Base-by-base conservation (phyloP, 2,113 vertebrate genomes). In the Eurystomus gularis region DNA sequence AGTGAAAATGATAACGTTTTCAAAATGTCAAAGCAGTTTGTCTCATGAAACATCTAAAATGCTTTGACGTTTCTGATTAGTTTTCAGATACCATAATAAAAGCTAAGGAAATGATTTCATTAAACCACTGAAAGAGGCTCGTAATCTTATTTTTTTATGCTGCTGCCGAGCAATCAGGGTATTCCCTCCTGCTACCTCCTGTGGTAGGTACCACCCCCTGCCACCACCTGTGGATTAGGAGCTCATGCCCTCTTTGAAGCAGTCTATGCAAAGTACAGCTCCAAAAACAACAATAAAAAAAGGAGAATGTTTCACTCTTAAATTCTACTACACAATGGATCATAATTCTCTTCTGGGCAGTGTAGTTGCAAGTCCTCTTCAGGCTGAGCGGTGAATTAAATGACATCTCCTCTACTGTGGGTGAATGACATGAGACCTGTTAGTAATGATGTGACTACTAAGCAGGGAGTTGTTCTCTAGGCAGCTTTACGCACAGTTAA, bases 91-190 rank as follows among this genome's bases (percentile, higher is more conserved):
- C 19, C 42, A 5, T 49, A 75, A 77, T 52, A 73, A 75, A 54
- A 78, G 6, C 31, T 9, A 84, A 82, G 81, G 90, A 94, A 96
- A 86, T 91, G 5, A 95, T 71, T 94, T 93, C 65, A 75, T 42
- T 78, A 95, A 96, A 83, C 86, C 87, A 62, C 90, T 42, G 77
- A 75, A 49, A 81, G 64, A 54, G 11, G 33, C 42, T 86, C 28
- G 55, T 62, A 81, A 91, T 51, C 46, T 73, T 13, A 21, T 24
- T 62, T 73, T 71, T 66, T 73, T 23, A 62, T 31, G 33, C 16
- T 82, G 35, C 44, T 93, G 49, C 24, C 3, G 6, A 86, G 44
- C 37, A 78, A n/a, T 49, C 25, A 83, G 35, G n/a, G 15, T 84
- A 89, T 78, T 65, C n/a, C 35, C 35, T 80, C 40, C 57, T 80